These are phyloP conservation scores for Zygogramma bicolorata DNA, from an alignment of 2,888 invertebrate species.

Conservation along the genomic window DNA sequence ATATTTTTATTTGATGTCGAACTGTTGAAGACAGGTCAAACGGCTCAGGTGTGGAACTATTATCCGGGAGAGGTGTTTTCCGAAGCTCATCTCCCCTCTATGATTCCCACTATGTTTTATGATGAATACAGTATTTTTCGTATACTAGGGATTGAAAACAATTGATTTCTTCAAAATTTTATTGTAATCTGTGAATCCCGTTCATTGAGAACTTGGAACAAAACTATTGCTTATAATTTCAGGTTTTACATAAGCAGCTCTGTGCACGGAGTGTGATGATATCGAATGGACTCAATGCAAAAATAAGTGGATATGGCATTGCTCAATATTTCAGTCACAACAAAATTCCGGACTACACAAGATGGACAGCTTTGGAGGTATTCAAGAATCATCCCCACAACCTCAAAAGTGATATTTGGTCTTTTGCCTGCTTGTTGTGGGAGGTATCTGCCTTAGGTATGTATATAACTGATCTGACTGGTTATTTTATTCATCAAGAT, in stretches of 20 bases:
- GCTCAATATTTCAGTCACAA: conserved; percentile 75
- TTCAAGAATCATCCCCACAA: conserved; percentile 77
- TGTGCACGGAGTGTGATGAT: conserved; percentile 80
- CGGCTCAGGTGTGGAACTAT: too few relatives aligned
- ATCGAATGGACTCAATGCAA: conserved; percentile 75
- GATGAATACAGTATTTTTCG: too few relatives aligned
- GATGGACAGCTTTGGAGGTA: conserved; percentile 86
- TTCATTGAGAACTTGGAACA: too few relatives aligned
- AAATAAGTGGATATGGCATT: conserved; percentile 82
- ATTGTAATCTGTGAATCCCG: too few relatives aligned
- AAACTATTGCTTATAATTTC: conserved; percentile 40
- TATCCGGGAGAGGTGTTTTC: too few relatives aligned
- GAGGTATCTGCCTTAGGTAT: conserved; percentile 81
- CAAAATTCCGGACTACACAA: conserved; percentile 78
- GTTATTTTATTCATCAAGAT: not conserved
- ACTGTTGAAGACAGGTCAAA: too few relatives aligned
- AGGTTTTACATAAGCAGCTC: conserved; percentile 80
- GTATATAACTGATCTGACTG: conserved; percentile 22
- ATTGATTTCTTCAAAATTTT: too few relatives aligned
- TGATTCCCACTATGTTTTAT: too few relatives aligned
- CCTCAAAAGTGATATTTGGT: conserved; percentile 85
- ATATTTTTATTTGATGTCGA: too few relatives aligned
- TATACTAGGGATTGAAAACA: too few relatives aligned
- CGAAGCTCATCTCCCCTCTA: too few relatives aligned
- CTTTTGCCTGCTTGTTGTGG: conserved; percentile 86